These are phyloP conservation scores for Parotia lawesii DNA, from an alignment of 2,113 vertebrate species.

Conservation along the genomic window DNA sequence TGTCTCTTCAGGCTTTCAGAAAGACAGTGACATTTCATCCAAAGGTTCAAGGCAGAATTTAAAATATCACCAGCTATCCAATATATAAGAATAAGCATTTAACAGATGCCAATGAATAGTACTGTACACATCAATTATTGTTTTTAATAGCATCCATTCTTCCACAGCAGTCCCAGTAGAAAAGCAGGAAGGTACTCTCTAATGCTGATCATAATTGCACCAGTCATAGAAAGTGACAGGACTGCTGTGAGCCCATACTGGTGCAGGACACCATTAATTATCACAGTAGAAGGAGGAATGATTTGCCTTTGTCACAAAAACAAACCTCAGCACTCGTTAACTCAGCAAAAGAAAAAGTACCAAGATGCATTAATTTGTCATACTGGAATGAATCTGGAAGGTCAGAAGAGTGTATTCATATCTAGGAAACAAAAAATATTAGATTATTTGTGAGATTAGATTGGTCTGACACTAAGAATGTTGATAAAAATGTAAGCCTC, in stretches of 20 bases:
- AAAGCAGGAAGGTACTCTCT: background rate
- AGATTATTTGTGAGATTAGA: background rate
- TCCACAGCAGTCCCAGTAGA: background rate
- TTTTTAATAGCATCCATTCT: background rate
- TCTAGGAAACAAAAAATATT: background rate
- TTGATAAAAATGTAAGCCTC: background rate
- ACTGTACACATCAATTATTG: background rate
- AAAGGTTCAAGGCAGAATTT: background rate
- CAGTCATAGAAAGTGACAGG: background rate
- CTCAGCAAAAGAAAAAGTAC: background rate
- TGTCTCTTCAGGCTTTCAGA: background rate
- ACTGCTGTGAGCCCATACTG: background rate
- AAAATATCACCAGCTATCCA: background rate
- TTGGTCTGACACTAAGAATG: background rate
- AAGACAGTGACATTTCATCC: background rate
- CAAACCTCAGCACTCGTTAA: background rate
- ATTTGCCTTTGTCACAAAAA: background rate
- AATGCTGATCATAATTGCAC: background rate
- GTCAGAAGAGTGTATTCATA: background rate
- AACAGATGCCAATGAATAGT: background rate
- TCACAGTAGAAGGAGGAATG: background rate
- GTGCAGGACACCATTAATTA: constrained; percentile 3
- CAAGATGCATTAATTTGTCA: background rate
- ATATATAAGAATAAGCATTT: background rate
- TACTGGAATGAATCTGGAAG: background rate